Evolutionary conservation across 2,797 vertebrate species (phyloP).

Genomic region (Melanotaenia boesemani): DNA sequence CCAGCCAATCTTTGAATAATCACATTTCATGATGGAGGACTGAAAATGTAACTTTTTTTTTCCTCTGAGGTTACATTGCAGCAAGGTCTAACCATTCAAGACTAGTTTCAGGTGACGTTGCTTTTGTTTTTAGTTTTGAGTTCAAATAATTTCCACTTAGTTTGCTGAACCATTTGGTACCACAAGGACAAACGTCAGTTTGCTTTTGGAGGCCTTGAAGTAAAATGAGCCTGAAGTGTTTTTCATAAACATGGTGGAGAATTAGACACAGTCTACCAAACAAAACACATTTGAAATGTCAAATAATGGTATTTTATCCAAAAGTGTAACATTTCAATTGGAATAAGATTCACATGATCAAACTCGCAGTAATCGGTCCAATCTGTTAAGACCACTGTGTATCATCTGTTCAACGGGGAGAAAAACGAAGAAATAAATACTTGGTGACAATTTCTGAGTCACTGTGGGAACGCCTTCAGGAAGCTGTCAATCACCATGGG

Average conservation of each 20-base stretch:
- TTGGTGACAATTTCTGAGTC: constrained; percentile 43
- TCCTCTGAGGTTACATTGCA: too few relatives aligned
- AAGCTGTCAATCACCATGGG: constrained; percentile 57
- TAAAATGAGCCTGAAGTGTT: constrained; percentile 15
- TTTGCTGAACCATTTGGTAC: constrained; percentile 16
- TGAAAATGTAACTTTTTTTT: too few relatives aligned
- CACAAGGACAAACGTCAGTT: constrained; percentile 37
- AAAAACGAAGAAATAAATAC: constrained; percentile 33
- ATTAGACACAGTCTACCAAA: neutral
- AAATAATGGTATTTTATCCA: neutral
- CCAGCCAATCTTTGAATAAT: too few relatives aligned
- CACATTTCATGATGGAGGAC: too few relatives aligned
- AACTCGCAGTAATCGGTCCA: constrained; percentile 13
- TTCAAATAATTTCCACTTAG: constrained; percentile 32
- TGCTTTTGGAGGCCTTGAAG: constrained; percentile 34
- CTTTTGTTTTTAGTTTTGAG: constrained; percentile 26
- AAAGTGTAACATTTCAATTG: neutral
- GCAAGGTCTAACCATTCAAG: neutral
- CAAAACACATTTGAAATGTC: neutral
- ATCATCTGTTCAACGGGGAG: constrained; percentile 7
- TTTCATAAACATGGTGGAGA: constrained; percentile 23
- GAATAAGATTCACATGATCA: neutral
- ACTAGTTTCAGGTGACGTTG: constrained; percentile 23
- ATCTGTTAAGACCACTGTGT: constrained; percentile 12
- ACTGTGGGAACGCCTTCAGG: constrained; percentile 36